phyloP scores from a whole-genome alignment of 2,888 invertebrate species.

The Trachelus troglodyta region DNA sequence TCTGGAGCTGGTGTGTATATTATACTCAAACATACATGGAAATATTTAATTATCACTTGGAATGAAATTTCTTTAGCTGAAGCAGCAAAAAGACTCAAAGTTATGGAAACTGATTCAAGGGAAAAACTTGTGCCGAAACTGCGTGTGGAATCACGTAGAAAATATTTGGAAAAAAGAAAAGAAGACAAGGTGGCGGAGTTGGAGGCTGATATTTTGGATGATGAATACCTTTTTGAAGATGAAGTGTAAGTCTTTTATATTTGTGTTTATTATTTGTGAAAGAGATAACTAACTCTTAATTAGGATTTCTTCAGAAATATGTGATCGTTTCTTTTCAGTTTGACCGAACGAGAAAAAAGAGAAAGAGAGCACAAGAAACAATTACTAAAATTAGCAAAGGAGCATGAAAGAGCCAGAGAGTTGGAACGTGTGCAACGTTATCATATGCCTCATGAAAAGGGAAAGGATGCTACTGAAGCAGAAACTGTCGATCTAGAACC shows the following conservation, averaged over 20 bases:
- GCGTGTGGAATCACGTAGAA: conserved; percentile 89
- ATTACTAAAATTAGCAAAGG: conserved; percentile 88
- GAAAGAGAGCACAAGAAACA: conserved; percentile 93
- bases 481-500: conserved; percentile 74
- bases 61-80: conserved; percentile 67
- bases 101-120: conserved; percentile 84
- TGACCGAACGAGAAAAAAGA: conserved; percentile 86
- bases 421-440: conserved; percentile 93
- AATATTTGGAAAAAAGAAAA: conserved; percentile 95
- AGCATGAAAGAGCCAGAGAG: conserved; percentile 95
- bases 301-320: conserved; percentile 2
- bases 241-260: conserved; percentile 75
- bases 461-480: conserved; percentile 88
- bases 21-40: conserved; percentile 42
- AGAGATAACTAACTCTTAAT: neutral
- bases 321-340: conserved; percentile 67
- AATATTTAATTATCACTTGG: neutral
- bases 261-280: too few relatives aligned
- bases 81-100: conserved; percentile 88
- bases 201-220: conserved; percentile 94
- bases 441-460: conserved; percentile 90
- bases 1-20: conserved; percentile 54
- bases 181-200: conserved; percentile 96
- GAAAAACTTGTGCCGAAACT: conserved; percentile 89
- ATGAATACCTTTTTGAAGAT: conserved; percentile 94